A percentile compares a stretch with the other conserved stretches of the same genome.
Conservation (phyloP, 2,888 invertebrate genomes). For the Hermaeophaga mercurialis region DNA sequence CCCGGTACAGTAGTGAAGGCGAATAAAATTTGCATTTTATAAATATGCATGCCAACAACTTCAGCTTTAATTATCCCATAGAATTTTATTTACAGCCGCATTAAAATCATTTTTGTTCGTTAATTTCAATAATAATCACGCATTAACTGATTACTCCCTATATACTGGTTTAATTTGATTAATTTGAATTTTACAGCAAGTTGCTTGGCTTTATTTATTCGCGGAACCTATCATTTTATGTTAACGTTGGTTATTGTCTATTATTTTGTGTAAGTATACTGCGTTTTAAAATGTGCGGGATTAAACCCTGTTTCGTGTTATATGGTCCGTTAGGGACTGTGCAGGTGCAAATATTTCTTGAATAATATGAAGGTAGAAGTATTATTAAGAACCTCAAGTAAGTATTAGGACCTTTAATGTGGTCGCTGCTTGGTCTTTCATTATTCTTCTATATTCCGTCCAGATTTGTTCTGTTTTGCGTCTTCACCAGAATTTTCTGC, state of each 20-base stretch:
- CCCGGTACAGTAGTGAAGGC: constrained; percentile 15
- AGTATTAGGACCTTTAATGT: no score
- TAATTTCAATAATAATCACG: constrained; percentile 8
- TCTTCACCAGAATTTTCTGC: no score
- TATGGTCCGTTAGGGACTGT: no score
- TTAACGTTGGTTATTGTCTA: neutral
- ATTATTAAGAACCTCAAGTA: no score
- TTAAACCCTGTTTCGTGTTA: no score
- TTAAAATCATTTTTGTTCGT: constrained; percentile 19
- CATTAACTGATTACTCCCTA: neutral
- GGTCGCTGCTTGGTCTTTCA: no score
- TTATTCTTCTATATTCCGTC: no score
- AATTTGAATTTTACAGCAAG: neutral
- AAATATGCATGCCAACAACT: constrained; percentile 29
- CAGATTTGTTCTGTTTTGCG: no score
- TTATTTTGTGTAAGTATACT: no score
- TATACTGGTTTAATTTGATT: neutral
- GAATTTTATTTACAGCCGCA: constrained; percentile 13
- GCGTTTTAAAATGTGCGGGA: no score
- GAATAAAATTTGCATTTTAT: constrained; percentile 32
- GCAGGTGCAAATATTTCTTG: no score
- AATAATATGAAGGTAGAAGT: no score
- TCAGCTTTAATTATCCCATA: constrained; percentile 27
- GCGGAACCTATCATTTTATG: neutral
- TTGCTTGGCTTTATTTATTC: neutral